These are phyloP conservation scores for Microtus agrestis DNA, from an alignment of 2,797 vertebrate species.

Conservation along the genomic window DNA sequence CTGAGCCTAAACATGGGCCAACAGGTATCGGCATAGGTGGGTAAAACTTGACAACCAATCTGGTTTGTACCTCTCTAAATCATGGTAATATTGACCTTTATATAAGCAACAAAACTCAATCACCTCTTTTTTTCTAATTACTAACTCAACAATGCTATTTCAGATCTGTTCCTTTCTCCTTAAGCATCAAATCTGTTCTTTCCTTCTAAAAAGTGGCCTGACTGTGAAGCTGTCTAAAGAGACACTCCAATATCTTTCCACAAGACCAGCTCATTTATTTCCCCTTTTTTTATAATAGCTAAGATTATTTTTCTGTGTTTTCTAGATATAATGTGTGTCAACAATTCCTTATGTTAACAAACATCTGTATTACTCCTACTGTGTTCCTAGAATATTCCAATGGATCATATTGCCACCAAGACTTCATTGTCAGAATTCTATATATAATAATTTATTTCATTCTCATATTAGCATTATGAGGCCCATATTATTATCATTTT, in stretches of 20 bases:
- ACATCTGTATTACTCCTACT: background rate
- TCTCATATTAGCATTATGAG: background rate
- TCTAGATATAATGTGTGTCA: background rate
- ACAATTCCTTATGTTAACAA: background rate
- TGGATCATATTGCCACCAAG: background rate
- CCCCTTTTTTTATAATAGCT: background rate
- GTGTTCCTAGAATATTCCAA: background rate
- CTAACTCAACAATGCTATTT: background rate
- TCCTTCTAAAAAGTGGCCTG: background rate
- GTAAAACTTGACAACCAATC: background rate
- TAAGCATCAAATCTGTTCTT: background rate
- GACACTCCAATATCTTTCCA: background rate
- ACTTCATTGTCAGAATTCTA: background rate
- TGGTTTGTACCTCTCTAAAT: background rate
- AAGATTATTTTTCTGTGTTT: background rate
- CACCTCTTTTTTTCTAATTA: background rate
- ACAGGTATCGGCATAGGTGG: background rate
- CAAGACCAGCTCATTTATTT: background rate
- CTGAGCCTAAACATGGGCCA: background rate
- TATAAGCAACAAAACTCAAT: background rate
- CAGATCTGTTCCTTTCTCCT: background rate
- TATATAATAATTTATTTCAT: background rate
- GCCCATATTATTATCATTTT: background rate
- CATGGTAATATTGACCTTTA: background rate
- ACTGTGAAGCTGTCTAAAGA: background rate